Evolutionary conservation across 2,888 invertebrate species (phyloP), one percentile per base, ranked within the genome.

Genomic region (Cenopis cana): DNA sequence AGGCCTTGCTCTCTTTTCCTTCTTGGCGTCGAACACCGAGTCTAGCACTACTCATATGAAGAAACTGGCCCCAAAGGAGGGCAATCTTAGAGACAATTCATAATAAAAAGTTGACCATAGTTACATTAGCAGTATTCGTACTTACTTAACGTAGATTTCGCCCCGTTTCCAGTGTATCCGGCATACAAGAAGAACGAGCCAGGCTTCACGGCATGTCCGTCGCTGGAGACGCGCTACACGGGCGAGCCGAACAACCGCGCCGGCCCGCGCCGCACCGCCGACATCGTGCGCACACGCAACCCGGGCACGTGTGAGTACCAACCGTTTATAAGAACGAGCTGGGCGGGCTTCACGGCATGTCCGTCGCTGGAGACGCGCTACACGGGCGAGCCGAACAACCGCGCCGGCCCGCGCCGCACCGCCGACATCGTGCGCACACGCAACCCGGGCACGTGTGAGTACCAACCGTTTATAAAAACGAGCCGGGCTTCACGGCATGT

Each of bases 381-480:
- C 85, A 96, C 96, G 1, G 96, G 97, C 71, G 97, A 97, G 90
- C 97, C 97, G 24, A 96, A 96, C 92, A 96, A 96, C 79, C 94
- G 96, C n/a, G 89, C 84, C 92, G 94, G 85, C 94, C 94, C 89
- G 93, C 92, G 91, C 93, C 74, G 95, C 57, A 95, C 96, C 49
- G 96, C 95, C 54, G 97, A 97, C 86, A 96, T 97, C 79, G 97
- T 97, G 82, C 94, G 97, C 78, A 95, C 96, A 68, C 94, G 93
- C 68, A 93, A 92, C 74, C 92, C 92, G 1, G 92, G 91, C 46
- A 90, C 91, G 89, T 91, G 93, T 92, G 67, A 87, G 90, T 86
- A 64, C 14, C 59, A 14, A 11, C 41, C 41, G 5, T 41, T 33
- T 5, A 5, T 33, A 33, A 33, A n/a, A 93, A 93, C 76, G 94